Evolutionary conservation across 2,113 vertebrate genomes (phyloP), one percentile per base, ranked within the genome.

Genomic region (Megaceryle maxima): DNA sequence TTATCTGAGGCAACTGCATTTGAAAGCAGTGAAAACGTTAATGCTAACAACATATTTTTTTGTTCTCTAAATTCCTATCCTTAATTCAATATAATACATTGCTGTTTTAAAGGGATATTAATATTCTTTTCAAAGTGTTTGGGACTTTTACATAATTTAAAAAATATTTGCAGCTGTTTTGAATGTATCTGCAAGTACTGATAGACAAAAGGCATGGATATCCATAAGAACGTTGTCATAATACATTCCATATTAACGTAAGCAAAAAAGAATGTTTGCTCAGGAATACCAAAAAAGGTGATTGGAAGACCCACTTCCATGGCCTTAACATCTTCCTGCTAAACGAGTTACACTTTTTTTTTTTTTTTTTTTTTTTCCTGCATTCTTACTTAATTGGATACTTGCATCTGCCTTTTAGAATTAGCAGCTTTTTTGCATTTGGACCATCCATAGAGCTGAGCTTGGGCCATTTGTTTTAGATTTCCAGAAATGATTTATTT

Each of bases 81-180:
- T 78, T 96, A 97, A 97, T 97, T 96, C 96, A 97, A 97, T 97
- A 96, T 60, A 92, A 85, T 51, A 21, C 92, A 85, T 87, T 95
- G 95, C 96, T 92, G 82, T 93, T 96, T 97, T 92, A 94, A 94
- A 86, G 88, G 93, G 96, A 93, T 94, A 97, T 97, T 97, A 97
- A 97, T 96, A 96, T 95, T 95, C 95, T 96, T 96, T 97, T 97
- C 96, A 97, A 97, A 97, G 96, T 94, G 84, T 95, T 97, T 95
- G 94, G 81, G 89, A 94, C 96, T 97, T 97, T 97, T 96, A 97
- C 97, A 97, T 97, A 97, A 97, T 97, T 97, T 95, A 94, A 97
- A 97, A 97, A 97, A 97, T 97, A 97, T 97, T 97, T 95, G 96
- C 97, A 97, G 97, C 97, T 97, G 97, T 96, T 97, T 97, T 91